Percentiles rank a stretch among this genome's conserved stretches.
phyloP scores from a whole-genome alignment of 30 jellyfish, hydroid and myxozoan genomes.

The Chironex yamaguchii region DNA sequence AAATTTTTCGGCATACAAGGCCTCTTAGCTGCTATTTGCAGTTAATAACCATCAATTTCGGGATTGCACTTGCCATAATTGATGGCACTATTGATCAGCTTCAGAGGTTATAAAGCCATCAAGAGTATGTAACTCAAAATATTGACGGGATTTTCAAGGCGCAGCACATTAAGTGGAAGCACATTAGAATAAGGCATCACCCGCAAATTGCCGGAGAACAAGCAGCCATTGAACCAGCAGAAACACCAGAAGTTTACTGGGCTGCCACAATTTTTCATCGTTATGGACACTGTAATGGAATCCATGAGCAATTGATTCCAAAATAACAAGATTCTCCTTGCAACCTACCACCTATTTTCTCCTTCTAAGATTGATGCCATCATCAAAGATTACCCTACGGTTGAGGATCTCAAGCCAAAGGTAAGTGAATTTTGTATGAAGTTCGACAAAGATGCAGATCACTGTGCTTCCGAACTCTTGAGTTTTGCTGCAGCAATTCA shows the following conservation, averaged over 20 bases:
- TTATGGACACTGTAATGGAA: conserved; percentile 16
- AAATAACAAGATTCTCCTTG: not conserved
- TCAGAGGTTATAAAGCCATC: conserved; percentile 23
- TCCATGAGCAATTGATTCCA: conserved; percentile 25
- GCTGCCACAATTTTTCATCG: conserved; percentile 12
- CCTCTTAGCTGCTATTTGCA: conserved; percentile 70
- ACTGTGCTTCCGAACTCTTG: conserved; percentile 49
- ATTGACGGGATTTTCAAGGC: conserved; percentile 1
- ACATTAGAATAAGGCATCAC: not conserved
- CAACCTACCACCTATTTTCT: conserved; percentile 4
- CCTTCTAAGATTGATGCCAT: conserved; percentile 12
- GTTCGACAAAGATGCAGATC: conserved; percentile 1
- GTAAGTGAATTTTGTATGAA: conserved; percentile 4
- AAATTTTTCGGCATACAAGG: conserved; percentile 26
- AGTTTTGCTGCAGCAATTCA: conserved; percentile 39
- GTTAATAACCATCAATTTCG: conserved; percentile 48
- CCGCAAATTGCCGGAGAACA: conserved; percentile 34
- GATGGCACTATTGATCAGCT: conserved; percentile 15
- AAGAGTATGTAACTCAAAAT: not conserved
- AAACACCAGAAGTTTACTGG: conserved; percentile 25
- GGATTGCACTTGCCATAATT: conserved; percentile 36
- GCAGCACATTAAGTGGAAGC: not conserved
- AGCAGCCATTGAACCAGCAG: conserved; percentile 37
- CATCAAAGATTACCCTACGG: not conserved
- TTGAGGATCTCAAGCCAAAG: not conserved